Evolutionary conservation across 2,888 invertebrate genomes (phyloP), one percentile per base, ranked within the genome.

Genomic region (Ischnura elegans): DNA sequence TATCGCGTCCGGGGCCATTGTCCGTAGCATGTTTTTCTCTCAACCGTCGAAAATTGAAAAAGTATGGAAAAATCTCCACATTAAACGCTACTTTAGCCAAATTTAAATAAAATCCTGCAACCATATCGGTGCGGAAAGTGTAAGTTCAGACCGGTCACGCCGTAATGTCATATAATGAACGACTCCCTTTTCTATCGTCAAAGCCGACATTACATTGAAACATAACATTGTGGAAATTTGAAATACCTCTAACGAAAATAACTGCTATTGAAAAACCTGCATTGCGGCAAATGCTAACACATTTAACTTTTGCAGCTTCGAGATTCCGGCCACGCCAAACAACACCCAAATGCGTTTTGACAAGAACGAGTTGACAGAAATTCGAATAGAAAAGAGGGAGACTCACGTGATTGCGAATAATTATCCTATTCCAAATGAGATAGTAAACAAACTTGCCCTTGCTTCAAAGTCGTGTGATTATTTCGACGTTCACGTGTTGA

Each of bases 401-500:
- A 16, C 43, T 42, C 51, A 42, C 42, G 61, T 45, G 42, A 43
- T 66, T 90, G 6, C 25, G 61, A 16, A 51, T 43, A 66, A 55
- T 66, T 90, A 90, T 66, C 66, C 43, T 25, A 66, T 55, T 43
- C 36, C 61, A n/a, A 55, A 45, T 86, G 13, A 90, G 90, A 51
- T 90, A 25, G 90, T 90, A 90, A 90, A 90, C 90, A 90, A 90
- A 90, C 25, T 90, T 90, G 90, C 61, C 90, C 90, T 90, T 90
- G 90, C 90, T 90, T 90, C 90, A 90, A 90, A 90, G 90, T 90
- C 90, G 90, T 43, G 61, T 45, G 55, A 90, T 90, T 25, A 90
- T 90, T 90, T 90, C 90, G 90, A 61, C 43, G 61, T n/a, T 90
- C 90, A 61, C 61, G 42, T 90, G n/a, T 90, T 90, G 86, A 43